Percentiles rank a stretch among this genome's conserved stretches.
These are phyloP conservation scores for Lydus trimaculatus DNA, from an alignment of 2,888 invertebrate species.

Conservation along the genomic window DNA sequence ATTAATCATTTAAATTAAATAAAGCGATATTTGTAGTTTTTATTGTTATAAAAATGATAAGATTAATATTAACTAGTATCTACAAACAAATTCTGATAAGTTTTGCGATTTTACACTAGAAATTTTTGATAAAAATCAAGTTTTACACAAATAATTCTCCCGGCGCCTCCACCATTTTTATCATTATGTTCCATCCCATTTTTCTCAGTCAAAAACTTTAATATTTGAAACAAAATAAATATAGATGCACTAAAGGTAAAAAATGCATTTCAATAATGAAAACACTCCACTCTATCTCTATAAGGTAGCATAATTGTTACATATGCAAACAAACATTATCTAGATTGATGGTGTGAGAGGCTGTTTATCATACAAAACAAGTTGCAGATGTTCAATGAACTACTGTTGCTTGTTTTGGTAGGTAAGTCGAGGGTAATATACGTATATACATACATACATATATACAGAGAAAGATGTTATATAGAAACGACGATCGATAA, in stretches of 20 bases:
- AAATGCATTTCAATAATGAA: not conserved
- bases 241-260: no score
- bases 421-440: conserved; percentile 31
- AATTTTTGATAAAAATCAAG: not conserved
- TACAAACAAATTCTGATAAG: no score
- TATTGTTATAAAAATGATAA: no score
- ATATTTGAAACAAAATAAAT: no score
- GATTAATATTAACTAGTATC: no score
- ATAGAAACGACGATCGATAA: conserved; percentile 39
- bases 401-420: conserved; percentile 36
- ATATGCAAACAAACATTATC: not conserved
- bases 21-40: no score
- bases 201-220: not conserved
- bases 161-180: conserved; percentile 9
- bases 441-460: no score
- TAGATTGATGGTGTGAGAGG: not conserved
- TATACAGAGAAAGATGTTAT: not conserved
- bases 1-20: no score
- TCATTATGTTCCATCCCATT: no score
- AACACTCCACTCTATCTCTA: not conserved
- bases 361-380: conserved; percentile 28
- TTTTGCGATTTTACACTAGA: no score
- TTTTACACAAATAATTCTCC: not conserved
- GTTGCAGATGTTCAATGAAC: conserved; percentile 55
- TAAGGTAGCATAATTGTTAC: not conserved